A percentile compares a stretch with the other conserved stretches of the same genome.
These are phyloP conservation scores for Cuculus canorus DNA, from an alignment of 2,797 vertebrate species.

Conservation along the genomic window DNA sequence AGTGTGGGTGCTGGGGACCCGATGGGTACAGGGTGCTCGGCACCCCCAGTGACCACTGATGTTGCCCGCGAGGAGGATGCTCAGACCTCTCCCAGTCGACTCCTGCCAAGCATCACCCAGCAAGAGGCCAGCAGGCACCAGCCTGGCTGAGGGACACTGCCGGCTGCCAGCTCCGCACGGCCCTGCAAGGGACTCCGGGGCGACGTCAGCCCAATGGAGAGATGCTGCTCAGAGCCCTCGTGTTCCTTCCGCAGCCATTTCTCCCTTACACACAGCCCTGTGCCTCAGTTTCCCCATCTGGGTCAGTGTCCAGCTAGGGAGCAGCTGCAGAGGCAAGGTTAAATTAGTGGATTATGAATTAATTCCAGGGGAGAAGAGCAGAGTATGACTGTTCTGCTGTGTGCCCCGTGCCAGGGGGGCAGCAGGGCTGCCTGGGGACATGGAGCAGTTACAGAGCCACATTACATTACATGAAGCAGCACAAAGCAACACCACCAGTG, in stretches of 20 bases:
- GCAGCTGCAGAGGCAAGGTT: background rate
- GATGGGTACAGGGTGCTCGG: accelerated
- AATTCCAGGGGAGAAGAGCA: background rate
- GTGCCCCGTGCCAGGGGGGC: background rate
- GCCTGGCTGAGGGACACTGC: background rate
- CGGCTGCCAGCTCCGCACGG: background rate
- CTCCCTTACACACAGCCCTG: background rate
- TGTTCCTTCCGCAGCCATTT: accelerated
- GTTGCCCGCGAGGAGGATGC: background rate
- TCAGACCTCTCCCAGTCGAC: background rate
- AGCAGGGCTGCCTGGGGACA: background rate
- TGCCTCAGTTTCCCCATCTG: background rate
- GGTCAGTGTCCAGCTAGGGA: accelerated
- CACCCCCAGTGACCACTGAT: accelerated
- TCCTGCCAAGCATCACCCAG: background rate
- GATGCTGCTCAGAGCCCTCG: background rate
- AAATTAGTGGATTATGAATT: background rate
- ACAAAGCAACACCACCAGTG: background rate
- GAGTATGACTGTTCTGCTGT: too few species aligned
- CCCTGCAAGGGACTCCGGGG: background rate
- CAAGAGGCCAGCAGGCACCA: background rate
- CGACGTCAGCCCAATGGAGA: background rate
- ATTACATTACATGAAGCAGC: background rate
- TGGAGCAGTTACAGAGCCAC: background rate
- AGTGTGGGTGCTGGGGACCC: background rate